A percentile compares a stretch with the other conserved stretches of the same genome.
Evolutionary conservation across 1,140 invertebrate species (phyloP).

Genomic region (Brachionus asplanchnoidis): DNA sequence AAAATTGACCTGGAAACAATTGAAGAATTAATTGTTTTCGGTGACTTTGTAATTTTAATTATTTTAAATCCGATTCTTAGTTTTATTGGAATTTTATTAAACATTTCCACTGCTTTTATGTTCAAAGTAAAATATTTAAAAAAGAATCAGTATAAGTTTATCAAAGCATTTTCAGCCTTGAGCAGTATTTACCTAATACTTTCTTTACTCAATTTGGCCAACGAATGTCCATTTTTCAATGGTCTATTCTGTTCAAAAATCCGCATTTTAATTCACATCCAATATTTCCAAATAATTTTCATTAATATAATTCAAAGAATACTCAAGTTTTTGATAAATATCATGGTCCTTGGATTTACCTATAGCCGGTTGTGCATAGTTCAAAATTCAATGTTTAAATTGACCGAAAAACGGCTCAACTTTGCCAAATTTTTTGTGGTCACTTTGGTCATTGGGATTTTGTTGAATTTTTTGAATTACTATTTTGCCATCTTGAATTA

Average conservation of each 20-base stretch:
- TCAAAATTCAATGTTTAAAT: not conserved
- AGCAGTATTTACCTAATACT: not conserved
- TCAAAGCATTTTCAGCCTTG: not conserved
- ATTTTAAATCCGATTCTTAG: not conserved
- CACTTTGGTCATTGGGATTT: not conserved
- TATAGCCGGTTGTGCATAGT: not conserved
- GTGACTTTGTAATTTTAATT: not conserved
- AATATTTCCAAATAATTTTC: conserved; percentile 1
- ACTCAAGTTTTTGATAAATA: not conserved
- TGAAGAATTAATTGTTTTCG: not conserved
- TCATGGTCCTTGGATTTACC: not conserved
- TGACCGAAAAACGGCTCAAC: not conserved
- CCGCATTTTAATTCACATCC: not conserved
- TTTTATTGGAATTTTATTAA: not conserved
- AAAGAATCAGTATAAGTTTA: not conserved
- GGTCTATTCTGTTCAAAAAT: not conserved
- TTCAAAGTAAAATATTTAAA: not conserved
- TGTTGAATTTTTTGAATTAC: not conserved
- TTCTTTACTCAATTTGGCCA: not conserved
- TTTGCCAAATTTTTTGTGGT: not conserved
- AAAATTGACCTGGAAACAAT: not conserved
- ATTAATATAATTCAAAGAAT: not conserved
- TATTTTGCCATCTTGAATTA: not conserved
- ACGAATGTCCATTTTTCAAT: not conserved
- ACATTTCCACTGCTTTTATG: not conserved